A percentile compares a stretch with the other conserved stretches of the same genome.
phyloP scores from a whole-genome alignment of 2,888 invertebrate species.

The Fissipunctia ypsillon region DNA sequence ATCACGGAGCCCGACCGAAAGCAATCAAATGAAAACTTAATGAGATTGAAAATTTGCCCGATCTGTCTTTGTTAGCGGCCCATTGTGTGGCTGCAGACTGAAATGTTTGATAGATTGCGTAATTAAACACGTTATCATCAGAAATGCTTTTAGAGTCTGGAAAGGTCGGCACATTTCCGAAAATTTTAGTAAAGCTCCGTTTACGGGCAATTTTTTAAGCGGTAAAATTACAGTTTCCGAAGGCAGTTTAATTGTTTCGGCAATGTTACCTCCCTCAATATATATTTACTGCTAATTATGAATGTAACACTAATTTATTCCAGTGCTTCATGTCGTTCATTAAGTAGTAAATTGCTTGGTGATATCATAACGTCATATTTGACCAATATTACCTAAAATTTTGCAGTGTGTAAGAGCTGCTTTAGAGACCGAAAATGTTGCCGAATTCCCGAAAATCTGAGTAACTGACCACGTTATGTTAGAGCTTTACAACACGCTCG shows the following conservation, averaged over 20 bases:
- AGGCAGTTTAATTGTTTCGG: not conserved
- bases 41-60: slow-evolving; percentile 73
- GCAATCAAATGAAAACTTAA: slow-evolving; percentile 72
- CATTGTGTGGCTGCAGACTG: slow-evolving; percentile 56
- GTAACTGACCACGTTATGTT: no score
- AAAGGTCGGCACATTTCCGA: slow-evolving; percentile 21
- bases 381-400: not conserved
- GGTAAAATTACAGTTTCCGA: no score
- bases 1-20: slow-evolving; percentile 59
- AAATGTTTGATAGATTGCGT: slow-evolving; percentile 65
- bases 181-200: slow-evolving; percentile 8
- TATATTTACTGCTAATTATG: not conserved
- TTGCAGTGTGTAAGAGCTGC: not conserved
- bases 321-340: not conserved
- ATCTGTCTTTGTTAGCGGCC: slow-evolving; percentile 73
- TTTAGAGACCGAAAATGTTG: not conserved
- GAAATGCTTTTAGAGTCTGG: slow-evolving; percentile 34
- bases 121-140: slow-evolving; percentile 50
- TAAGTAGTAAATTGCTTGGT: not conserved
- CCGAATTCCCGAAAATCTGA: slow-evolving; percentile 22
- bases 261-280: not conserved
- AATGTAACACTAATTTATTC: not conserved
- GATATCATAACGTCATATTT: not conserved
- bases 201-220: not conserved
- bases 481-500: slow-evolving; percentile 7